Evolutionary conservation across 2,797 vertebrate species (phyloP).

Genomic region (Mormyrops attenuatus): DNA sequence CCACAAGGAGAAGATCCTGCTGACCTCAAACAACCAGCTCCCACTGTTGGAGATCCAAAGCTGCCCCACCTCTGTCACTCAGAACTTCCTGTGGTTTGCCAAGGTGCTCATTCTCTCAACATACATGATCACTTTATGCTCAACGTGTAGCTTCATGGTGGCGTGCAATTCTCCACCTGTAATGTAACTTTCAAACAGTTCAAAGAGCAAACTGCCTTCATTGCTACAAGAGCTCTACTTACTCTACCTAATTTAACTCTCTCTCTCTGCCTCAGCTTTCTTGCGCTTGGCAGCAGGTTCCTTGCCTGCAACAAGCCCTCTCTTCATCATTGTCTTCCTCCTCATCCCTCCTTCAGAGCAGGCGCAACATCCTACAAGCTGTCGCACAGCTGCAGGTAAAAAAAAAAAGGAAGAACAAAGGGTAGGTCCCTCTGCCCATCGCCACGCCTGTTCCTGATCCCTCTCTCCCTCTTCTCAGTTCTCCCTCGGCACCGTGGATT

Average conservation of each 20-base stretch:
- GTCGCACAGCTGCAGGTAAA: conserved; percentile 69
- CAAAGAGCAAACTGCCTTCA: neutral
- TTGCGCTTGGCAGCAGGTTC: conserved; percentile 67
- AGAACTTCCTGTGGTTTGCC: conserved; percentile 69
- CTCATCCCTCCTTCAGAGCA: conserved; percentile 70
- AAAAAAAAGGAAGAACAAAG: neutral
- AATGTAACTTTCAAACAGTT: neutral
- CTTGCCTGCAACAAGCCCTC: conserved; percentile 63
- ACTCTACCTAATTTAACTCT: neutral
- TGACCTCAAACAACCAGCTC: conserved; percentile 65
- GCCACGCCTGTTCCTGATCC: neutral
- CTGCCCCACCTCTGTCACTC: conserved; percentile 63
- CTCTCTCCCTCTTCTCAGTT: conserved; percentile 42
- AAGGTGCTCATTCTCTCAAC: conserved; percentile 49
- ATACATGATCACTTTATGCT: neutral
- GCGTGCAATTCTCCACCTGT: neutral
- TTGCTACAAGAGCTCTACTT: neutral
- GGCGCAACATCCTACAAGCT: conserved; percentile 65
- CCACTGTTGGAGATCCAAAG: conserved; percentile 70
- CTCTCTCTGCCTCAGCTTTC: conserved; percentile 51
- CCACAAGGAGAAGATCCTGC: conserved; percentile 65
- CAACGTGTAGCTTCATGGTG: neutral
- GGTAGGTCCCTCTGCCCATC: neutral
- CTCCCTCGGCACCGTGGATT: conserved; percentile 58
- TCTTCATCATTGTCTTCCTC: conserved; percentile 62